Percentiles rank a stretch among this genome's conserved stretches.
phyloP scores from a whole-genome alignment of 1,140 invertebrate genomes.

The Aphaenogaster floridana region DNA sequence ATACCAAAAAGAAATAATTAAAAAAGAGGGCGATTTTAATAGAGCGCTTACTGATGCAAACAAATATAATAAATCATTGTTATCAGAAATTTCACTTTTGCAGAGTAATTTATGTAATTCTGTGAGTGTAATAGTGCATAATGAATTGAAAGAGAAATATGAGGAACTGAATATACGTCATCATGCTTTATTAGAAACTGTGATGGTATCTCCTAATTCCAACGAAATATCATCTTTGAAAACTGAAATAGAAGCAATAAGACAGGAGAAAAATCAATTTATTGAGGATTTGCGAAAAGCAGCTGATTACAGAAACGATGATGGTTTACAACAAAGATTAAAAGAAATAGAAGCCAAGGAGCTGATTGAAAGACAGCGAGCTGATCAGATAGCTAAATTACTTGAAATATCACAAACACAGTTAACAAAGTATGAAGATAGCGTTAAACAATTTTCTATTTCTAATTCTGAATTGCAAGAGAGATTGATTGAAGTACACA shows the following conservation, averaged over 20 bases:
- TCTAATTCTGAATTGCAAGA: conserved; percentile 83
- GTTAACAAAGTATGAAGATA: conserved; percentile 82
- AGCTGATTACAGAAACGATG: not conserved
- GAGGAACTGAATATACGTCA: conserved; percentile 82
- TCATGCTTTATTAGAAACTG: conserved; percentile 78
- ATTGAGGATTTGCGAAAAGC: conserved; percentile 61
- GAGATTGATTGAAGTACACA: conserved; percentile 83
- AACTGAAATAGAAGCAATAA: conserved; percentile 73
- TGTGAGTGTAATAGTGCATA: conserved; percentile 76
- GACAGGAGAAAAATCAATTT: conserved; percentile 79
- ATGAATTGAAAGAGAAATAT: conserved; percentile 81
- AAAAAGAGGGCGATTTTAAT: conserved; percentile 77
- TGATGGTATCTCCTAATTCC: conserved; percentile 62
- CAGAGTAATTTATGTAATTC: conserved; percentile 79
- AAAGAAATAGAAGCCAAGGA: conserved; percentile 75
- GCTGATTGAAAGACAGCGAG: conserved; percentile 83
- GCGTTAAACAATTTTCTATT: conserved; percentile 77
- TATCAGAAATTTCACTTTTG: conserved; percentile 76
- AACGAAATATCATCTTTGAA: conserved; percentile 68
- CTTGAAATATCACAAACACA: conserved; percentile 85
- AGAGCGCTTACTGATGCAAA: conserved; percentile 79
- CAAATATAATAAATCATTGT: conserved; percentile 78
- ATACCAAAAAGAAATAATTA: conserved; percentile 79
- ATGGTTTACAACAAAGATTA: conserved; percentile 50
- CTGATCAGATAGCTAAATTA: conserved; percentile 77